A percentile compares a stretch with the other conserved stretches of the same genome.
Evolutionary conservation across 2,113 vertebrate genomes (phyloP).

Genomic region (Brachyhypopomus occidentalis): DNA sequence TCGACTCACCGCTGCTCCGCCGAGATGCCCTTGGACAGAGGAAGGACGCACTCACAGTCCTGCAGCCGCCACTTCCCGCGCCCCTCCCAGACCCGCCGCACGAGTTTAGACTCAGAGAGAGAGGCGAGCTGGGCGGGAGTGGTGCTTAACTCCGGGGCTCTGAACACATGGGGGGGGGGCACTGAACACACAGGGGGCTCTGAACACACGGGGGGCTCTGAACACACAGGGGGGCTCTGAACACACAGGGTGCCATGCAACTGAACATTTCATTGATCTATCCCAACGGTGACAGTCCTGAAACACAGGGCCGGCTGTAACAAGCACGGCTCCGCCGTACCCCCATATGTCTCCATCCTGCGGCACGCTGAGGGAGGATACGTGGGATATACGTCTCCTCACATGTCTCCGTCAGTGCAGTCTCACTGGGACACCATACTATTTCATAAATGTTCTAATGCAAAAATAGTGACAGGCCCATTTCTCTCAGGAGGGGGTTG

Average conservation of each 20-base stretch:
- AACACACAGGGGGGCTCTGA: too few species aligned
- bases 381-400: slow-evolving; percentile 56
- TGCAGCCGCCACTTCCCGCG: too few species aligned
- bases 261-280: slow-evolving; percentile 25
- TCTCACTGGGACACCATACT: slow-evolving; percentile 70
- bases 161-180: too few species aligned
- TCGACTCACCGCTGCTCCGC: slow-evolving; percentile 52
- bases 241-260: slow-evolving; percentile 2
- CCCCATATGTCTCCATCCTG: slow-evolving; percentile 18
- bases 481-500: slow-evolving; percentile 62
- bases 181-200: neutral
- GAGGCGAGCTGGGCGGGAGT: neutral
- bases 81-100: too few species aligned
- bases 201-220: too few species aligned
- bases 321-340: neutral
- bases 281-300: slow-evolving; percentile 14
- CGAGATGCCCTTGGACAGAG: slow-evolving; percentile 57
- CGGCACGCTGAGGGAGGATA: slow-evolving; percentile 46
- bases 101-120: neutral
- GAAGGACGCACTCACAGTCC: slow-evolving; percentile 42
- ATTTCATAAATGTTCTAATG: slow-evolving; percentile 76
- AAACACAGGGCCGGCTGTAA: slow-evolving; percentile 18
- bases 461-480: slow-evolving; percentile 79
- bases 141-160: neutral
- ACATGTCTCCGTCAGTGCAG: slow-evolving; percentile 69